Evolutionary conservation across 2,888 invertebrate genomes (phyloP), one percentile per base, ranked within the genome.

Genomic region (Stenotaenia linearis): DNA sequence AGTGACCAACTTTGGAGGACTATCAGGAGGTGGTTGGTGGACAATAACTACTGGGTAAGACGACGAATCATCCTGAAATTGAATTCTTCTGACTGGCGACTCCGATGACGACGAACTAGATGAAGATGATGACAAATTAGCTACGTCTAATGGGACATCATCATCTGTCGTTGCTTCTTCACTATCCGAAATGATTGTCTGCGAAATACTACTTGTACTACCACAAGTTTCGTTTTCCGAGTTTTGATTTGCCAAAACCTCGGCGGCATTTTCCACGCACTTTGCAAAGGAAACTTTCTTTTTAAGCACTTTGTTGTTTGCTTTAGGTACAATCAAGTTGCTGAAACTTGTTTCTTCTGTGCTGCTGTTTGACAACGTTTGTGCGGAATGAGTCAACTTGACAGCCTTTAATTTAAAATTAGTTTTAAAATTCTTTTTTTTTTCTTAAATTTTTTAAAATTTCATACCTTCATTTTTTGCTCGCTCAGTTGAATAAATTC

Each of bases 401-500:
- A 6, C 75, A 18, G 21, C 75, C 75, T 75, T 6, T 10, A 75
- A 75, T 3, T 4, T 10, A 23, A 75, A 75, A n/a, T n/a, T n/a
- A n/a, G n/a, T n/a, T n/a, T n/a, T n/a, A n/a, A n/a, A n/a, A n/a
- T n/a, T n/a, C n/a, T n/a, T n/a, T n/a, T n/a, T n/a, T n/a, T n/a
- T n/a, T n/a, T n/a, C n/a, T n/a, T n/a, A n/a, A n/a, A n/a, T n/a
- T n/a, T n/a, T n/a, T n/a, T n/a, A n/a, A 56, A 56, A 7, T 56
- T 6, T 21, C 75, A 15, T 35, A 80, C 79, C 18, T 81, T 81
- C 25, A 85, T 82, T 82, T 86, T 88, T 82, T 89, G 89, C 84
- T 92, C 92, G 81, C 91, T 91, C 89, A 92, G 89, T 84, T 92
- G 91, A 82, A 92, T 91, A 35, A 92, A 88, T 84, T 93, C 93